phyloP scores from a whole-genome alignment of 2,797 vertebrate species.

The Lithobates pipiens region DNA sequence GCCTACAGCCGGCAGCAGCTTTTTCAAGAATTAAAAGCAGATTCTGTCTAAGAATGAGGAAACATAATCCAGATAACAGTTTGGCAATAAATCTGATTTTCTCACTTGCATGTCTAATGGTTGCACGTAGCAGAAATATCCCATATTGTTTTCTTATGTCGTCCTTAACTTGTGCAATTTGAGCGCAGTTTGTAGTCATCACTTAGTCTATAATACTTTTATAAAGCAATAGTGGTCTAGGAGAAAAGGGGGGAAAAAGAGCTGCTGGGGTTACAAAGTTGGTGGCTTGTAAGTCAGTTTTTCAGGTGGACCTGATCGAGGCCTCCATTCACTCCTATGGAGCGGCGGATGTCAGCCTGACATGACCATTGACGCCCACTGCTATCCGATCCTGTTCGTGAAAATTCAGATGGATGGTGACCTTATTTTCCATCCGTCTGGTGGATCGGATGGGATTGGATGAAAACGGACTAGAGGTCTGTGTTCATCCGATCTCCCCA shows the following conservation, averaged over 20 bases:
- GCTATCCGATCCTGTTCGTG: no score
- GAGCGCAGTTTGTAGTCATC: not conserved
- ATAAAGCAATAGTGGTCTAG: not conserved
- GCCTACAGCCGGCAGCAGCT: slow-evolving; percentile 82
- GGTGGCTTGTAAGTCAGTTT: no score
- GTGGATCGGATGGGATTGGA: no score
- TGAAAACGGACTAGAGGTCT: no score
- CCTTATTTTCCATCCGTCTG: no score
- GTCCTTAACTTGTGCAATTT: not conserved
- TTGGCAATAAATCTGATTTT: slow-evolving; percentile 16
- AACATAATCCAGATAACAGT: slow-evolving; percentile 53
- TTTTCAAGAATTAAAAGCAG: slow-evolving; percentile 80
- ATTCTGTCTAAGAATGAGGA: slow-evolving; percentile 74
- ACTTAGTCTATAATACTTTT: not conserved
- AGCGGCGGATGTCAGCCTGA: no score
- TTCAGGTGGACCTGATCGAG: no score
- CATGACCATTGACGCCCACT: no score
- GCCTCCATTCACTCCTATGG: no score
- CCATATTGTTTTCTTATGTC: not conserved
- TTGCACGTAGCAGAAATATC: not conserved
- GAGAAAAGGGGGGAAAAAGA: not conserved
- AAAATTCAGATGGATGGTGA: no score
- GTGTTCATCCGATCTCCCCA: no score
- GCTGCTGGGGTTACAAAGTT: no score
- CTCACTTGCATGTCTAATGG: not conserved